A percentile compares a stretch with the other conserved stretches of the same genome.
Evolutionary conservation across 2,888 invertebrate genomes (phyloP).

Genomic region (Octodonta nipae): DNA sequence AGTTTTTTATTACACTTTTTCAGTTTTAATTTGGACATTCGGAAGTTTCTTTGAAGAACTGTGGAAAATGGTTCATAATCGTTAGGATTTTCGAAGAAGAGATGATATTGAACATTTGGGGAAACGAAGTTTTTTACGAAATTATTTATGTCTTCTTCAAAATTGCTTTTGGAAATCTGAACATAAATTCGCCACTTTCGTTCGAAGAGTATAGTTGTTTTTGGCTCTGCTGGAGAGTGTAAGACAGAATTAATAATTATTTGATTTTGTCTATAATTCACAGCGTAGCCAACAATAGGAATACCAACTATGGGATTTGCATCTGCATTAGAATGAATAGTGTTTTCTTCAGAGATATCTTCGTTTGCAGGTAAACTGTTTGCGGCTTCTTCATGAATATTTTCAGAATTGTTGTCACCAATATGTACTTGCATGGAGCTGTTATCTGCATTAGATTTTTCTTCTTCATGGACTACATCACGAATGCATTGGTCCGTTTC

Average conservation of each 20-base stretch:
- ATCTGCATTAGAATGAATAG: slow-evolving; percentile 8
- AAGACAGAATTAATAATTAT: slow-evolving; percentile 7
- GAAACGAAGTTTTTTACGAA: slow-evolving; percentile 9
- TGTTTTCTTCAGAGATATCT: background rate
- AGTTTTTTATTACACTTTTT: slow-evolving; percentile 4
- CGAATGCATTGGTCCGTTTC: background rate
- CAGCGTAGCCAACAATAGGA: slow-evolving; percentile 7
- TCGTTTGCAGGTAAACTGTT: background rate
- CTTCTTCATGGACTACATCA: background rate
- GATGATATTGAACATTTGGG: slow-evolving; percentile 8
- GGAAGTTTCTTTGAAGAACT: slow-evolving; percentile 1
- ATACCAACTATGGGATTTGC: slow-evolving; percentile 8
- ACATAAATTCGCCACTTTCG: slow-evolving; percentile 9
- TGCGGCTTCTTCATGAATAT: no score
- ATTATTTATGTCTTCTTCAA: slow-evolving; percentile 9
- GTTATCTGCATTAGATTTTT: no score
- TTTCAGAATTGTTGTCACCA: no score
- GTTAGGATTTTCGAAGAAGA: slow-evolving; percentile 10
- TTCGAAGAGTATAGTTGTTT: slow-evolving; percentile 8
- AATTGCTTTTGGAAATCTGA: slow-evolving; percentile 11
- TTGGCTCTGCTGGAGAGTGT: slow-evolving; percentile 9
- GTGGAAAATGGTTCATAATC: slow-evolving; percentile 8
- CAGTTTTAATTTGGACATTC: slow-evolving; percentile 4
- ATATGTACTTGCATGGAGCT: no score
- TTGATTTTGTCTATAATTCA: slow-evolving; percentile 12